Evolutionary conservation across 1,140 invertebrate species (phyloP).

Genomic region (Drosophila paulistorum): DNA sequence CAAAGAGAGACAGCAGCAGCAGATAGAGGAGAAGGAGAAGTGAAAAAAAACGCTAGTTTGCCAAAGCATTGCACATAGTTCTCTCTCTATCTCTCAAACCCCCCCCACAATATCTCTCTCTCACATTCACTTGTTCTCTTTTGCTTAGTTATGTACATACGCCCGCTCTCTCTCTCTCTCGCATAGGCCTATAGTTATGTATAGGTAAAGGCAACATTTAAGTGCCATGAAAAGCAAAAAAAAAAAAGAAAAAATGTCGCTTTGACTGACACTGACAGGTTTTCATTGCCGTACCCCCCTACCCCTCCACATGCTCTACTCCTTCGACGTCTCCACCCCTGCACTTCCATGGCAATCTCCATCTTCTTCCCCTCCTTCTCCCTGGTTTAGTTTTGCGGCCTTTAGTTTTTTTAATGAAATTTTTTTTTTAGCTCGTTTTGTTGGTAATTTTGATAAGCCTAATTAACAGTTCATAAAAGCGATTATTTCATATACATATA

Average conservation of each 20-base stretch:
- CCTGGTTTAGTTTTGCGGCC: conserved; percentile 8
- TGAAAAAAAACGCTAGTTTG: conserved; percentile 53
- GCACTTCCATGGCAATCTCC: neutral
- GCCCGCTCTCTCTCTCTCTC: conserved; percentile 5
- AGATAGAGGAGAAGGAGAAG: conserved; percentile 11
- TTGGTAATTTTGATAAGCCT: conserved; percentile 46
- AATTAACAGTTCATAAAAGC: conserved; percentile 52
- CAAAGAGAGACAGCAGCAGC: conserved; percentile 4
- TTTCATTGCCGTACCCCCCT: conserved; percentile 26
- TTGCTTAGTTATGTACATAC: too few relatives aligned
- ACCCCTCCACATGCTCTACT: neutral
- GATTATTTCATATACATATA: conserved; percentile 26
- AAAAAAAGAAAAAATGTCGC: conserved; percentile 23
- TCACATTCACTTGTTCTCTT: neutral
- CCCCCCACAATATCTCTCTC: conserved; percentile 35
- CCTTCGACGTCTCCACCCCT: conserved; percentile 1
- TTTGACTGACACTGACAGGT: conserved; percentile 48
- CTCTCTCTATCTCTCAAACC: conserved; percentile 22
- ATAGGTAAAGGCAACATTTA: conserved; percentile 27
- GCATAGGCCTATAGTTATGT: conserved; percentile 15
- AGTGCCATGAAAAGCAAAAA: conserved; percentile 35
- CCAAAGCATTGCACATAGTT: conserved; percentile 62
- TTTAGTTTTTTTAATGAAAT: conserved; percentile 16
- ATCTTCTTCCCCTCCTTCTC: neutral
- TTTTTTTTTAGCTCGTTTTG: conserved; percentile 31